Base-by-base conservation (phyloP, 1,140 invertebrate species). In the Leucophenga varia region DNA sequence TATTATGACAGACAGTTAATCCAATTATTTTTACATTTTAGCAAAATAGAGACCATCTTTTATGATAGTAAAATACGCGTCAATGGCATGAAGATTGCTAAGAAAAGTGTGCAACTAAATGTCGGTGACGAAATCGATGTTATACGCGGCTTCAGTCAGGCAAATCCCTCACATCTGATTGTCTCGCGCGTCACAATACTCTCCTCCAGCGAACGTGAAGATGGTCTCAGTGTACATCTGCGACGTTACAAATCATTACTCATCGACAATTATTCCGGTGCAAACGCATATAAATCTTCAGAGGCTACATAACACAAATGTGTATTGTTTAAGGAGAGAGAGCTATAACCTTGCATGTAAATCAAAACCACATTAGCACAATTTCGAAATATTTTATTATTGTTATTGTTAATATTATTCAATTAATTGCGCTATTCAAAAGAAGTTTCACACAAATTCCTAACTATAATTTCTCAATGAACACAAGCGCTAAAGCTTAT, bases 61-160 rank as follows among this genome's bases (percentile, higher is more conserved):
- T 87, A 85, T 60, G 82, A 84, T 43, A 84, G 80, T 52, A 83
- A 80, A 61, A 77, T 87, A 32, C 75, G 84, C 43, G 50, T 86
- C 1, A 88, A 88, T 72, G 85, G 85, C 8, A 58, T 79, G 28
- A 84, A 85, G 64, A 53, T 84, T 2, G 45, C 65, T 8, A 88
- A 87, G 61, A 88, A 87, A 69, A 83, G 80, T 56, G 58, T 63
- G 0, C 47, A 82, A 81, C 52, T 81, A 0, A 37, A 74, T 8
- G 56, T 80, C 40, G 81, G 80, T 6, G 86, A 88, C 71, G 84
- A 86, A 70, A 75, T 88, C 36, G 86, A 88, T 72, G 47, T 85
- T 0, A 75, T 87, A 34, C 77, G 79, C 47, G 79, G 79, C 8
- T 59, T 70, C 25, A 84, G 79, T 69, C 54, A 75, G n/a, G 54